phyloP scores from a whole-genome alignment of 2,888 invertebrate species.

The Nemotelus pantherinus region DNA sequence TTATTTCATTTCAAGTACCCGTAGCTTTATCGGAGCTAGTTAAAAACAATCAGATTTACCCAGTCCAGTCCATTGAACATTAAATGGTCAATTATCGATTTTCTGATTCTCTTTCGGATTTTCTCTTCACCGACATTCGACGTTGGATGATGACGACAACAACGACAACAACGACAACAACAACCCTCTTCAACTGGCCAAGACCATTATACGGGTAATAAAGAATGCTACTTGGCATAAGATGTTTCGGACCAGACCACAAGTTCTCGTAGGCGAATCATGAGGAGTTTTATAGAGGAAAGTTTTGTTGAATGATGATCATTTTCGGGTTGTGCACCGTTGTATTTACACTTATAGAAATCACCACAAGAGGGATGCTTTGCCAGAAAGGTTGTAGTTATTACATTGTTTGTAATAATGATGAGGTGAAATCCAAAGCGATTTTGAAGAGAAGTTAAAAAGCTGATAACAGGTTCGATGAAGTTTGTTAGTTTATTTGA shows the following conservation, averaged over 20 bases:
- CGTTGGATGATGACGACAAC: no score
- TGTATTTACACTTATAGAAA: conserved; percentile 11
- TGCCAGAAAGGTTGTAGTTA: background rate
- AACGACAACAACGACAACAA: no score
- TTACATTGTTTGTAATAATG: no score
- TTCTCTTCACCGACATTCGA: no score
- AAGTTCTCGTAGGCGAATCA: background rate
- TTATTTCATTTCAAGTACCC: no score
- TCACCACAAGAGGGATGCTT: conserved; percentile 4
- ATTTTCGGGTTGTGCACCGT: background rate
- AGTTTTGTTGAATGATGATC: conserved; percentile 9
- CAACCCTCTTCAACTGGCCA: background rate
- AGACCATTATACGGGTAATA: conserved; percentile 2
- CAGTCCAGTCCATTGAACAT: conserved; percentile 33
- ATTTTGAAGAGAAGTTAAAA: no score
- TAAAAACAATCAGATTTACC: conserved; percentile 35
- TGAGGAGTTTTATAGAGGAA: background rate
- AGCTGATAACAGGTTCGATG: no score
- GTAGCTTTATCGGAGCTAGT: background rate
- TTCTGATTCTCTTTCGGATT: background rate
- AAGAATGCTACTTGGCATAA: background rate
- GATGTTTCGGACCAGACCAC: background rate
- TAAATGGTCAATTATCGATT: conserved; percentile 43
- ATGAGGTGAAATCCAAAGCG: no score
- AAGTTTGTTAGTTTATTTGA: no score